Percentiles rank a stretch among this genome's conserved stretches.
phyloP scores from a whole-genome alignment of 1,140 invertebrate species.

The Trichonephila inaurata region DNA sequence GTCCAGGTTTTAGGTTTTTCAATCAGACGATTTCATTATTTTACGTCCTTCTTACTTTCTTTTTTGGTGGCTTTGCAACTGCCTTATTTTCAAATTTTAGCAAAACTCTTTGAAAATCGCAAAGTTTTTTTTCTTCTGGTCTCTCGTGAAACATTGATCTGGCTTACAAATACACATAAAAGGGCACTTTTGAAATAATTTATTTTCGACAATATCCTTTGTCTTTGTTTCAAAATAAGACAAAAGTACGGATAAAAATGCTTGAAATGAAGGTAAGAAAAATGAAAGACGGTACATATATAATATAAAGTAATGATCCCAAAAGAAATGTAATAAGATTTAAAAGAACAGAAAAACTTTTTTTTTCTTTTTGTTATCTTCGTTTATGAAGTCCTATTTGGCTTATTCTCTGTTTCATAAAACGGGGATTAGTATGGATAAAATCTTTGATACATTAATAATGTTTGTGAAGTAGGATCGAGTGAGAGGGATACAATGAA shows the following conservation, averaged over 20 bases:
- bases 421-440: not conserved
- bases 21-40: conserved; percentile 73
- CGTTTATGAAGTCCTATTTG: too few species aligned
- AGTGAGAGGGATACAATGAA: not conserved
- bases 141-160: conserved; percentile 9
- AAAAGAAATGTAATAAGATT: not conserved
- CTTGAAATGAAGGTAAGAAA: not conserved
- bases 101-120: conserved; percentile 25
- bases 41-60: conserved; percentile 3
- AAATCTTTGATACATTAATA: not conserved
- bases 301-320: conserved; percentile 1
- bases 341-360: not conserved
- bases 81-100: conserved; percentile 45
- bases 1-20: conserved; percentile 57
- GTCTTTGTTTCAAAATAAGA: not conserved
- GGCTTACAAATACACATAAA: conserved; percentile 9
- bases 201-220: not conserved
- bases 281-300: not conserved
- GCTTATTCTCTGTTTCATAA: not conserved
- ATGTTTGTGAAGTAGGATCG: not conserved
- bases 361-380: not conserved
- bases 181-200: not conserved
- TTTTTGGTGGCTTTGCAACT: not conserved
- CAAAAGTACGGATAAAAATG: not conserved
- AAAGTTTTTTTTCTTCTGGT: not conserved